Base-by-base conservation (phyloP, 2,113 vertebrate genomes). In the Fulmarus glacialis region DNA sequence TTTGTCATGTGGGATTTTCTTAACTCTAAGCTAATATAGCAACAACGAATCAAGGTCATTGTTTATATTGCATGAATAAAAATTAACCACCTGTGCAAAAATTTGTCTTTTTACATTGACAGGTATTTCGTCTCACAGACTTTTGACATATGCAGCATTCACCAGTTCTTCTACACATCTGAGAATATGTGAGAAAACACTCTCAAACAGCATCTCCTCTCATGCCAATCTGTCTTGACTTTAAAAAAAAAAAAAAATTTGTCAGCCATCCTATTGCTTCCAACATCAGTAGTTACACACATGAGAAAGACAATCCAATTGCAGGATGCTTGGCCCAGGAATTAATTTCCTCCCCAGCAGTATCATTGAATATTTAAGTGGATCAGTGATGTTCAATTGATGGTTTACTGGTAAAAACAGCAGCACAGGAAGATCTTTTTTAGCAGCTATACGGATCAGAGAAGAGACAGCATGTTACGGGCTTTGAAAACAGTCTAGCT, bases 1-100 rank as follows among this genome's bases (percentile, higher is more conserved):
- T 56, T 71, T 88, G 56, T 93, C 87, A 84, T 45, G 74, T 77
- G 50, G 73, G 90, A 87, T 89, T 96, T 97, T 97, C 82, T 95
- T 81, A 95, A 87, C 30, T 83, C 59, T 86, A 89, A 96, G 63
- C 79, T 91, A 95, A 89, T 0, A 82, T 5, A 87, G 85, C 56
- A 92, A 93, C 66, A 92, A 80, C 15, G 27, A 94, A 93, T 84
- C 89, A 94, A 87, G 67, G 87, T 87, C 82, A 83, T 29, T 68
- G 52, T 55, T 91, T 79, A 70, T 55, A 67, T 6, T 68, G 56
- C 24, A 2, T 16, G 36, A 81, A 89, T 82, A 87, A 78, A 88
- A 94, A 87, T 73, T 84, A 97, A 94, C 68, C 58, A 92, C 79
- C 85, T 73, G 45, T 34, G 72, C 45, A 59, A 58, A 56, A 14